phyloP scores from a whole-genome alignment of 2,797 vertebrate species.

The Miichthys miiuy region DNA sequence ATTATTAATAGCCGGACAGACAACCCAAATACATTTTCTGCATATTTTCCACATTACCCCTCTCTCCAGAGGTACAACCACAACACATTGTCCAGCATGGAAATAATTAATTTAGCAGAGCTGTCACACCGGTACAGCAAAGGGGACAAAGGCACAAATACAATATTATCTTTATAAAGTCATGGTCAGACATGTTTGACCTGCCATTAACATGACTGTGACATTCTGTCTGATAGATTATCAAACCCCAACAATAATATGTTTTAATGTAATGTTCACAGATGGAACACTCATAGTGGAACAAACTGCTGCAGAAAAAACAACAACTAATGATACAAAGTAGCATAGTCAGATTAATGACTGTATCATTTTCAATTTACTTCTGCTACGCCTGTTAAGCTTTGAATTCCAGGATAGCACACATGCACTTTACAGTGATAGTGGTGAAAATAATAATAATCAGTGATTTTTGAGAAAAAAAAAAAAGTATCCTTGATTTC shows the following conservation, averaged over 20 bases:
- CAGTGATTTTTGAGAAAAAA: background rate
- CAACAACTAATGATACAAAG: background rate
- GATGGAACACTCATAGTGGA: background rate
- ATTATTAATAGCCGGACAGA: conserved; percentile 85
- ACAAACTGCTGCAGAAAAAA: background rate
- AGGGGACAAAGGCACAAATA: conserved; percentile 46
- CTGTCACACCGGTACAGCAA: conserved; percentile 28
- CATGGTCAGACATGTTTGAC: conserved; percentile 41
- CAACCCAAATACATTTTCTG: conserved; percentile 87
- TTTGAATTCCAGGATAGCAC: background rate
- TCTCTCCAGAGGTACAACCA: conserved; percentile 41
- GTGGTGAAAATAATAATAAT: too few relatives aligned
- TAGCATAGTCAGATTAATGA: background rate
- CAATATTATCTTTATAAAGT: conserved; percentile 41
- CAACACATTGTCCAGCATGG: conserved; percentile 54
- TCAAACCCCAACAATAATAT: background rate
- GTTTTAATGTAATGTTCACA: background rate
- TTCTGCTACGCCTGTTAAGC: background rate
- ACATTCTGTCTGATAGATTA: background rate
- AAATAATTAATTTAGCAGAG: conserved; percentile 56
- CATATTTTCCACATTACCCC: conserved; percentile 76
- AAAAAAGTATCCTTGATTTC: background rate
- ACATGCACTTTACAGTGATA: background rate
- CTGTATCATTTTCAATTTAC: background rate
- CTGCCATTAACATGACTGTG: conserved; percentile 22